Base-by-base conservation (phyloP, 2,888 invertebrate species). In the Epiperipatus broadwayi region DNA sequence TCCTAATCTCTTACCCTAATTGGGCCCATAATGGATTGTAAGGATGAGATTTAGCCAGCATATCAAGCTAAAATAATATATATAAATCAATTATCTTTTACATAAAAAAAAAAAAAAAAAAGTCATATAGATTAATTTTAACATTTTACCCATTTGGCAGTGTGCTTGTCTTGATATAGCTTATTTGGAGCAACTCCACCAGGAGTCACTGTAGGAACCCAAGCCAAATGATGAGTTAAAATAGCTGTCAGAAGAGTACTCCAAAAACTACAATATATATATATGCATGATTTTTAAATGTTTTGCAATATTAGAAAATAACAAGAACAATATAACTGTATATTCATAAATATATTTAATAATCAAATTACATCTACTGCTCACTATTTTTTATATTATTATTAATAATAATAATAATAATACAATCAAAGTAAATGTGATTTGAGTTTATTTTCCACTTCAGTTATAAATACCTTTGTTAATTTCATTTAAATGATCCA, bases 11-110 rank as follows among this genome's bases (percentile, higher is more conserved):
- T 50, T 55, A 64, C 59, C 75, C 72, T 44, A 87, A 66, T 52
- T 89, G 87, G 0, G 80, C 80, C 85, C 85, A 84, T 1, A 85
- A 59, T 0, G 83, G 81, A 61, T 85, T 87, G 58, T 81, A 84
- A 0, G 81, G 77, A 53, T 71, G 71, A 43, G 68, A 66, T 47
- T 68, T 68, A 3, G 70, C 67, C 22, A 64, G 46, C 3, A 57
- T 53, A 44, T 61, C 57, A 42, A 71, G 50, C 57, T 70, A 48
- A 21, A 53, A 49, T 18, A 41, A 41, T 38, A 29, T 38, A 4
- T 25, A 37, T 8, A 38, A 21, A 15, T 15, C n/a, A 25, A 14
- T 28, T 31, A 25, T 29, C 7, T 7, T 38, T 34, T 16, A 35
- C 14, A 21, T 35, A 10, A 18, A 16, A 10, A 5, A 33, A 19